Evolutionary conservation across 1,140 invertebrate species (phyloP).

Genomic region (Tetranychus urticae): DNA sequence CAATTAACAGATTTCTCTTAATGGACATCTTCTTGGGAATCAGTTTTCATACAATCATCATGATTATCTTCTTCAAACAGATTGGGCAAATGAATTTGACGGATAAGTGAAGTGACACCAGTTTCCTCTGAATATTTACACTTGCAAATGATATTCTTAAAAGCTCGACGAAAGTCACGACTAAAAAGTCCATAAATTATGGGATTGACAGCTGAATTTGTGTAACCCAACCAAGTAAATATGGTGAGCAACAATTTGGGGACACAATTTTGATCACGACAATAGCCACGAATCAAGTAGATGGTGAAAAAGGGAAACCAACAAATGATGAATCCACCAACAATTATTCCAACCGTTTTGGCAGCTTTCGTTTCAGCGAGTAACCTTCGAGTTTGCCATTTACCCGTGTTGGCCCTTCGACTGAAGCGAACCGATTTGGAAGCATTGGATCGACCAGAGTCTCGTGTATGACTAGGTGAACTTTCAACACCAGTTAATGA

Average conservation of each 20-base stretch:
- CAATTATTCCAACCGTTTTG: conserved; percentile 76
- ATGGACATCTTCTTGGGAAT: background rate
- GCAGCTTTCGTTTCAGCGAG: conserved; percentile 78
- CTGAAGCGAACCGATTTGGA: conserved; percentile 32
- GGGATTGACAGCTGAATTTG: conserved; percentile 46
- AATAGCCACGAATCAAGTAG: conserved; percentile 63
- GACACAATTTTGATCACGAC: conserved; percentile 37
- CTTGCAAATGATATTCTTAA: conserved; percentile 66
- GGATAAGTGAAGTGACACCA: conserved; percentile 15
- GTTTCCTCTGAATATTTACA: conserved; percentile 24
- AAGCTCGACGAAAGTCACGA: conserved; percentile 71
- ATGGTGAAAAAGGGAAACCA: conserved; percentile 84
- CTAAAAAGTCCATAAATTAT: conserved; percentile 62
- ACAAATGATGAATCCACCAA: conserved; percentile 73
- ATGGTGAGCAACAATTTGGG: conserved; percentile 58
- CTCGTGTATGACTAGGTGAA: background rate
- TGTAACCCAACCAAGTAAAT: conserved; percentile 89
- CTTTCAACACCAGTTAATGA: too few species aligned
- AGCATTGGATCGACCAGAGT: background rate
- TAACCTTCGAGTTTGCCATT: conserved; percentile 57
- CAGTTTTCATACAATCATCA: background rate
- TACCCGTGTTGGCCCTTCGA: conserved; percentile 62
- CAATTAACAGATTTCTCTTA: background rate
- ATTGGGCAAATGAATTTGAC: conserved; percentile 17
- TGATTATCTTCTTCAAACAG: conserved; percentile 13